Evolutionary conservation across 2,888 invertebrate species (phyloP).

Genomic region (Lamellibrachia columna): DNA sequence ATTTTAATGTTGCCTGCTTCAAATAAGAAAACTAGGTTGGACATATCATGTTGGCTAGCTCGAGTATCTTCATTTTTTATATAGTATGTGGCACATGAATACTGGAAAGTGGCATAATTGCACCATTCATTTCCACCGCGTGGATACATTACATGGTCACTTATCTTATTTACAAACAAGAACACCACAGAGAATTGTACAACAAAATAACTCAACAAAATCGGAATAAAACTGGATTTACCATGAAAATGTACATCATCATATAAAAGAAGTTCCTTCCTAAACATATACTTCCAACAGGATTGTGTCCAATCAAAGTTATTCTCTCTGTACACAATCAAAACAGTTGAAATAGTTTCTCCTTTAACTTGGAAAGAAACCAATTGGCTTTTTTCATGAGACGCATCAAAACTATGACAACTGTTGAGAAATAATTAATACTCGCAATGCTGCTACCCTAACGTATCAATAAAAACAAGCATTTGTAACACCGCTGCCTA

Average conservation of each 20-base stretch:
- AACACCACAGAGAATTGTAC: background rate
- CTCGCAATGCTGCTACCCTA: background rate
- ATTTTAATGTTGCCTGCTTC: background rate
- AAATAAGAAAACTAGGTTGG: background rate
- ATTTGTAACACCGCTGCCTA: background rate
- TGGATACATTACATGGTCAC: background rate
- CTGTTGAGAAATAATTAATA: background rate
- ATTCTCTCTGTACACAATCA: background rate
- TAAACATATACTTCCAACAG: background rate
- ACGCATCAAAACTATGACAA: background rate
- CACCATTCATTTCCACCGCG: background rate
- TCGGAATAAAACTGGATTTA: slow-evolving; percentile 9
- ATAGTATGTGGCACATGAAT: background rate
- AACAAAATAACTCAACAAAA: slow-evolving; percentile 9
- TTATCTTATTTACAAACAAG: slow-evolving; percentile 16
- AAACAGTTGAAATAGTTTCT: background rate
- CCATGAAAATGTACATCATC: background rate
- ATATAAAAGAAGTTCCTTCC: background rate
- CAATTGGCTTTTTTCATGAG: background rate
- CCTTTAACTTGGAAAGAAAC: background rate
- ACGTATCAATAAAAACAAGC: background rate
- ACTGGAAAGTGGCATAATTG: background rate
- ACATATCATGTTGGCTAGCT: background rate
- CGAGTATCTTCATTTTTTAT: background rate
- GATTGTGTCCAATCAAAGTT: background rate